A percentile compares a stretch with the other conserved stretches of the same genome.
These are phyloP conservation scores for Grantiella picta DNA, from an alignment of 2,113 vertebrate species.

Conservation along the genomic window DNA sequence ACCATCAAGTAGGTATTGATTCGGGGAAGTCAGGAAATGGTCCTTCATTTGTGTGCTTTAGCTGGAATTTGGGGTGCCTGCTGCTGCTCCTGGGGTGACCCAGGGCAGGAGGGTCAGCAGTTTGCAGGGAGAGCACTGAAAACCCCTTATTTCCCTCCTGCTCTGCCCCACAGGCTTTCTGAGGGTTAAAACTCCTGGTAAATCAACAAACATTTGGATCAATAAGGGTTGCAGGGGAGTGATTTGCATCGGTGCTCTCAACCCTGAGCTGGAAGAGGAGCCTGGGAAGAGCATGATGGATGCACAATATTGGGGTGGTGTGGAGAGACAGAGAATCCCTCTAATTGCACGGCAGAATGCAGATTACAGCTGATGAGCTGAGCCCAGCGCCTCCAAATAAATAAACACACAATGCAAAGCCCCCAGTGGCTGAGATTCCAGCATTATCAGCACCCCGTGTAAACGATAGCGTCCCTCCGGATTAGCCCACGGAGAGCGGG, in stretches of 20 bases:
- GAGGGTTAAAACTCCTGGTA: background rate
- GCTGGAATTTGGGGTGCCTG: background rate
- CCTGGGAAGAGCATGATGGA: background rate
- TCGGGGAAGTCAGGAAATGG: background rate
- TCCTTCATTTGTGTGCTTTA: background rate
- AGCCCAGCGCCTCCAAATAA: background rate
- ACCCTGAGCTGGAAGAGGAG: background rate
- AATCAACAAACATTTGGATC: background rate
- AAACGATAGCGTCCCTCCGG: constrained; percentile 27
- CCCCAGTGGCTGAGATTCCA: background rate
- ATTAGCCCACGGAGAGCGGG: background rate
- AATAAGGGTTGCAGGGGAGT: background rate
- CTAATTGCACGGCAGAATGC: background rate
- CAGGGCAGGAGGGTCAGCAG: rapidly evolving
- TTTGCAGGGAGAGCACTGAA: background rate
- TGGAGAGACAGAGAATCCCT: background rate
- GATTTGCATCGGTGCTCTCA: background rate
- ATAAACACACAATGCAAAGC: background rate
- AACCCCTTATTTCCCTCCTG: rapidly evolving
- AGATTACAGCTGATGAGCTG: constrained; percentile 15
- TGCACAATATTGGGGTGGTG: rapidly evolving
- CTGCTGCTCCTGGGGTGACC: background rate
- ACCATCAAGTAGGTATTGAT: constrained; percentile 58
- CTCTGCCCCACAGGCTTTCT: background rate
- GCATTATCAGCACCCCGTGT: background rate